phyloP scores from a whole-genome alignment of 2,113 vertebrate genomes.

The Rhinichthys klamathensis region DNA sequence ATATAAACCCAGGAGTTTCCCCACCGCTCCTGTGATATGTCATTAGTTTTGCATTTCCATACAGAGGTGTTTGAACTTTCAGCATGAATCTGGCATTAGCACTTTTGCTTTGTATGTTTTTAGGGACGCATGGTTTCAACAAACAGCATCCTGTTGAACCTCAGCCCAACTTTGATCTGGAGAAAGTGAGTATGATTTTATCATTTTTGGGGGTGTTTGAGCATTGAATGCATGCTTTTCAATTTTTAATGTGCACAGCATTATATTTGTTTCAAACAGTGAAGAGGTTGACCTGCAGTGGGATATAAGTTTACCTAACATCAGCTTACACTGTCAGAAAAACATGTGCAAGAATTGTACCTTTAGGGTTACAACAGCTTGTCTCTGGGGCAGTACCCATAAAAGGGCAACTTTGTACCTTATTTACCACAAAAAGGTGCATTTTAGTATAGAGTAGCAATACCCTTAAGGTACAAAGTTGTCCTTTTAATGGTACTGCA shows the following conservation, averaged over 20 bases:
- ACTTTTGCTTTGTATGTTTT: conserved; percentile 30
- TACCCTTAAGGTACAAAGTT: too few species aligned
- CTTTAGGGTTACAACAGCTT: too few species aligned
- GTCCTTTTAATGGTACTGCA: too few species aligned
- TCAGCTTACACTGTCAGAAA: not conserved
- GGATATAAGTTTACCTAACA: not conserved
- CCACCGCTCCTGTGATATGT: not conserved
- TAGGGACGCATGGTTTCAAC: conserved; percentile 34
- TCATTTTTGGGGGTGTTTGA: not conserved
- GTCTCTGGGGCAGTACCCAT: too few species aligned
- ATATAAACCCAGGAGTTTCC: conserved; percentile 39
- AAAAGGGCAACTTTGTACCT: too few species aligned
- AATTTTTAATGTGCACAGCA: too few species aligned
- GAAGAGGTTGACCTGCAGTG: not conserved
- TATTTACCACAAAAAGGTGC: too few species aligned
- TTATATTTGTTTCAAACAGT: not conserved
- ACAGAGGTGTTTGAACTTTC: conserved; percentile 25
- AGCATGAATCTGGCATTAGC: conserved; percentile 43
- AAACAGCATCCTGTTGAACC: conserved; percentile 37
- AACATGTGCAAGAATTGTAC: too few species aligned
- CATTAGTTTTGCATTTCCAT: not conserved
- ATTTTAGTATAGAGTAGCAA: too few species aligned
- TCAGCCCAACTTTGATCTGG: conserved; percentile 50
- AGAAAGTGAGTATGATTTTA: conserved; percentile 49
- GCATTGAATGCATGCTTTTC: not conserved